Evolutionary conservation across 2,113 vertebrate species (phyloP).

Genomic region (Pelecanus crispus): DNA sequence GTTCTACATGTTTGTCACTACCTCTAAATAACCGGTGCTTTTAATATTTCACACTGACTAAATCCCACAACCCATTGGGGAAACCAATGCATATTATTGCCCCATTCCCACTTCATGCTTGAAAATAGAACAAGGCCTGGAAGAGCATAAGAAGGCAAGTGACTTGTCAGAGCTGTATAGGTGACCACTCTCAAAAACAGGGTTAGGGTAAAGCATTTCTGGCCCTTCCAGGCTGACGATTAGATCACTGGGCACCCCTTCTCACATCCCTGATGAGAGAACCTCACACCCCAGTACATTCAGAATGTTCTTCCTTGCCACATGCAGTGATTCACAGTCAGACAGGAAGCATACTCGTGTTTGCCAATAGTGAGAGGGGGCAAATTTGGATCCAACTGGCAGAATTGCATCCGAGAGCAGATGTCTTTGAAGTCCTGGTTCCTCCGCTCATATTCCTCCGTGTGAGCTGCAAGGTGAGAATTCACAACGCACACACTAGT

Average conservation of each 20-base stretch:
- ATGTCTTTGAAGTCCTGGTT: constrained; percentile 97
- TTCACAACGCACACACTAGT: constrained; percentile 92
- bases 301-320: background rate
- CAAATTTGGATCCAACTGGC: constrained; percentile 71
- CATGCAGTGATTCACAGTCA: background rate
- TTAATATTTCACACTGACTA: background rate
- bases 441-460: constrained; percentile 87
- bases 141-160: background rate
- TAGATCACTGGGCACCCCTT: background rate
- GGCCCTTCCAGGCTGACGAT: fast-evolving
- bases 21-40: background rate
- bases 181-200: background rate
- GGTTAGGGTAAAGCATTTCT: background rate
- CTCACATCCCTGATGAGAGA: background rate
- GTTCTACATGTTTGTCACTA: background rate
- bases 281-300: background rate
- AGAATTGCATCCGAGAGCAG: constrained; percentile 88
- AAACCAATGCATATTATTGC: background rate
- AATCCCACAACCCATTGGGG: background rate
- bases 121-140: background rate
- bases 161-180: background rate
- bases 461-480: constrained; percentile 91
- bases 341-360: constrained; percentile 80
- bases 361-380: constrained; percentile 85
- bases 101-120: background rate